Evolutionary conservation across 2,113 vertebrate genomes (phyloP), one percentile per base, ranked within the genome.

Genomic region (Proterorhinus semilunaris): DNA sequence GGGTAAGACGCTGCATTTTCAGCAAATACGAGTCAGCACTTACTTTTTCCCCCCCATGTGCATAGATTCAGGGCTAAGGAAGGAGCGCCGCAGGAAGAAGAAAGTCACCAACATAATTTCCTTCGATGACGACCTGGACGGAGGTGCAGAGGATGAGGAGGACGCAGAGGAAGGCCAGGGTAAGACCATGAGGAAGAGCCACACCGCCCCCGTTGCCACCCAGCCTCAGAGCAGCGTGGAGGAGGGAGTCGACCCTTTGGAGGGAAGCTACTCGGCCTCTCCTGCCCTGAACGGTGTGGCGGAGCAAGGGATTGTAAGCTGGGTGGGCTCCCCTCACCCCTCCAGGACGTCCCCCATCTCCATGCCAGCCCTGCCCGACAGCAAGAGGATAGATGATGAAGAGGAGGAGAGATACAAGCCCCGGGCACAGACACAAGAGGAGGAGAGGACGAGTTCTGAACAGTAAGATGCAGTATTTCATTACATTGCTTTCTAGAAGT

Each of bases 21-120:
- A 36, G 3, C 27, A 36, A 36, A 36, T 36, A 36, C 27, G 27
- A 36, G 27, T 36, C 27, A 36, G 27, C 3, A 5, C 27, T 36
- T 36, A 36, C 66, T 62, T 71, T 47, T 62, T 88, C 8, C 63
- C 10, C 46, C 50, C 71, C 53, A 11, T 16, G 45, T 62, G 53
- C 11, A 10, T 86, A 98, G 98, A 99, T 87, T 90, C 92, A 0
- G 90, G 91, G n/a, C 84, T 94, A 73, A 95, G 87, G 90, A 98
- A 94, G 70, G 97, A 98, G 72, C 89, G 96, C 6, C 94, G 95
- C 68, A 95, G 94, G 89, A 99, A 94, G 87, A 99, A 98, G 88
- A 97, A 96, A 85, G 91, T 99, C 88, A 96, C 97, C 65, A 96
- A 97, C 88, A 98, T 99, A 6, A 98, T 99, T 79, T 99, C 96